These are phyloP conservation scores for Rhyacophila evoluta DNA, from an alignment of 2,888 invertebrate genomes.

Conservation along the genomic window DNA sequence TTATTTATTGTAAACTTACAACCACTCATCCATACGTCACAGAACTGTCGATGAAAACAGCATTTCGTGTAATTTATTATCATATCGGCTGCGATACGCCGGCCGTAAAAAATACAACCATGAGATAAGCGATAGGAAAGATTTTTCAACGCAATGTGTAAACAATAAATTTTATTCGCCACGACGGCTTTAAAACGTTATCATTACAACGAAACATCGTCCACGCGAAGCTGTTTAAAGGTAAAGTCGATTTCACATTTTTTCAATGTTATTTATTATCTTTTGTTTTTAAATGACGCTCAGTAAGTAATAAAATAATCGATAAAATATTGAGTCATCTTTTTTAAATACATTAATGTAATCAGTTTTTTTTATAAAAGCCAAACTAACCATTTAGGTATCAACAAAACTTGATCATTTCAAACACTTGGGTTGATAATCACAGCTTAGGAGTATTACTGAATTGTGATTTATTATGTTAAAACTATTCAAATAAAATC, in stretches of 20 bases:
- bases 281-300: neutral
- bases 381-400: too few relatives aligned
- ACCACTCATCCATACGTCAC: neutral
- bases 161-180: constrained; percentile 46
- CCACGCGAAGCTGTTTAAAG: constrained; percentile 28
- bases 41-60: neutral
- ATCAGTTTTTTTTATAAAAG: too few relatives aligned
- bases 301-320: too few relatives aligned
- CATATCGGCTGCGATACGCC: constrained; percentile 22
- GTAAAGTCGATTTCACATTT: constrained; percentile 20
- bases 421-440: too few relatives aligned
- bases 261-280: neutral
- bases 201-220: constrained; percentile 30
- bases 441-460: too few relatives aligned
- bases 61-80: neutral
- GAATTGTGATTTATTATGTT: too few relatives aligned
- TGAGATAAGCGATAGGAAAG: constrained; percentile 27
- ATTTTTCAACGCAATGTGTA: constrained; percentile 44
- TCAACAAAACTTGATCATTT: too few relatives aligned
- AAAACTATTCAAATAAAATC: too few relatives aligned
- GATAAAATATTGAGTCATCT: too few relatives aligned
- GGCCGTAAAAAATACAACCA: constrained; percentile 35
- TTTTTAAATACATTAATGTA: too few relatives aligned
- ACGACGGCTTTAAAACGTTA: constrained; percentile 42
- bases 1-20: constrained; percentile 22